A percentile compares a stretch with the other conserved stretches of the same genome.
Evolutionary conservation across 30 jellyfish, hydroid and myxozoan genomes (phyloP).

Genomic region (Mastigias papua): DNA sequence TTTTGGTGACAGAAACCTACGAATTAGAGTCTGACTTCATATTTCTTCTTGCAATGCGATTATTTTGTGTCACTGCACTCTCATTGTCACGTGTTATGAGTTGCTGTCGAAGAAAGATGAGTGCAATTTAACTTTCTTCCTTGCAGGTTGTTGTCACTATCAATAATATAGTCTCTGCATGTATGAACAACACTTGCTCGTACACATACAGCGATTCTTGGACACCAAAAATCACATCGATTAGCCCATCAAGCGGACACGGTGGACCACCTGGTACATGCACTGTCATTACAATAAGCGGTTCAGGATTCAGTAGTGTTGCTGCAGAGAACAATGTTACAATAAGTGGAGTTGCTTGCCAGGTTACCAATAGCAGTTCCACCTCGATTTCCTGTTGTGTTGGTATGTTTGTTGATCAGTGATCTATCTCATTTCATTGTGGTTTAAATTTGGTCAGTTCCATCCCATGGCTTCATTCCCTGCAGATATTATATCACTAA

Average conservation of each 20-base stretch:
- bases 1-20: too few species aligned
- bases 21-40: too few species aligned
- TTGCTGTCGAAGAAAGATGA: too few species aligned
- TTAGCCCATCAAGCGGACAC: constrained; percentile 76
- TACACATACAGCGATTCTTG: constrained; percentile 49
- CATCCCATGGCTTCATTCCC: too few species aligned
- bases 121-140: too few species aligned
- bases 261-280: constrained; percentile 77
- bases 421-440: not conserved
- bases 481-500: too few species aligned
- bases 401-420: constrained; percentile 40
- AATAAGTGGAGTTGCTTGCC: constrained; percentile 76
- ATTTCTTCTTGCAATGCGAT: too few species aligned
- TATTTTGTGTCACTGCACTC: not conserved
- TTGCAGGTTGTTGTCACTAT: constrained; percentile 77
- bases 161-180: constrained; percentile 81
- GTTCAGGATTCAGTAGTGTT: constrained; percentile 74
- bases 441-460: too few species aligned
- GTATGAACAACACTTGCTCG: constrained; percentile 72
- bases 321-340: constrained; percentile 60
- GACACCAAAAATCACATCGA: constrained; percentile 76
- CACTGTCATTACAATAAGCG: constrained; percentile 59
- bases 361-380: constrained; percentile 43
- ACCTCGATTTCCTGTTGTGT: constrained; percentile 74
- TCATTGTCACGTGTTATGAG: not conserved